Evolutionary conservation across 2,888 invertebrate genomes (phyloP), one percentile per base, ranked within the genome.

Genomic region (Rotaria magnacalcarata): DNA sequence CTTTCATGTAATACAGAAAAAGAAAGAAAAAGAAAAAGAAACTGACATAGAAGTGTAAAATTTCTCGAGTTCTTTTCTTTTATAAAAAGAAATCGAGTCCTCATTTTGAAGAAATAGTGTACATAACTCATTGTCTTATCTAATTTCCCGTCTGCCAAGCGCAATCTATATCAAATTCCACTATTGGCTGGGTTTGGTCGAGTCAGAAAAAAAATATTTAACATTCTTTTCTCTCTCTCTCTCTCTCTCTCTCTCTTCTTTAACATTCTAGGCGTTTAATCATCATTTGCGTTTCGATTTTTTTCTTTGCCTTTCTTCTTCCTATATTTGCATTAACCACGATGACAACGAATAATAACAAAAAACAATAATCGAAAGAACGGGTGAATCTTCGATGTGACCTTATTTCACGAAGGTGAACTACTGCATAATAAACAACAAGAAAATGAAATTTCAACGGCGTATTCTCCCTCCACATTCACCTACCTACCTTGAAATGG

Each of bases 241-340:
- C 34, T 67, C 16, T 67, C 16, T 67, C 34, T 27, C 67, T 34
- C 67, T 52, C 14, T 52, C 14, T 16, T 52, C 14, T 52, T 16
- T 52, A 11, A 0, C 52, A 52, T 16, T 52, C 52, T 52, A 67
- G 2, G 24, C 11, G 34, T 67, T 67, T 67, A 67, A 16, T 67
- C 67, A 67, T 67, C 67, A 16, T 67, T 67, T 27, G 27, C 67
- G 67, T 27, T 14, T 34, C 27, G 16, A 16, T 67, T 67, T 67
- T 67, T 67, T 27, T 67, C 34, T 67, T 8, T 67, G 27, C 27
- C 67, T 34, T 27, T 67, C 27, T 67, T 16, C 27, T 27, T 14
- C 34, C n/a, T 67, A 34, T 67, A 67, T 67, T 67, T 67, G 67
- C 67, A 67, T 67, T 67, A 67, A 67, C 67, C 67, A 67, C 27